Evolutionary conservation across 1,140 invertebrate species (phyloP).

Genomic region (Cydia fagiglandana): DNA sequence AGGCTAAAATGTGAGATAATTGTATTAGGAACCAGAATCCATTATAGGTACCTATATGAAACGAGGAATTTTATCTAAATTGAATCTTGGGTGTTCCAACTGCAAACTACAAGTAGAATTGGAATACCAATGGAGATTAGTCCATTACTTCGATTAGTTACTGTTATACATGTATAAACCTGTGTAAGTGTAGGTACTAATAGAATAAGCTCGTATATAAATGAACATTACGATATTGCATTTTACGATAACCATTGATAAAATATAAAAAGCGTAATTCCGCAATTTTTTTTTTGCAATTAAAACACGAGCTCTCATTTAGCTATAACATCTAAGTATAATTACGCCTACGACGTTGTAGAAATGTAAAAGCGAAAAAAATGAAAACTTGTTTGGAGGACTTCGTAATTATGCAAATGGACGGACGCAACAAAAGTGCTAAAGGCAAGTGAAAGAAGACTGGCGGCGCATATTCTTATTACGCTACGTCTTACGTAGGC

Average conservation of each 20-base stretch:
- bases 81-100: neutral
- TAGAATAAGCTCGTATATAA: no score
- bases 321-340: neutral
- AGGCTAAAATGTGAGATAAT: neutral
- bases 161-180: neutral
- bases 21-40: neutral
- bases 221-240: no score
- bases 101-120: neutral
- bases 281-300: no score
- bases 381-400: conserved; percentile 29
- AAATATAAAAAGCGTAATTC: no score
- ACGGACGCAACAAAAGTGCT: conserved; percentile 33
- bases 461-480: neutral
- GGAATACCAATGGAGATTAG: neutral
- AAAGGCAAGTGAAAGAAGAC: conserved; percentile 31
- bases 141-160: neutral
- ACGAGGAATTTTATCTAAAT: conserved; percentile 18
- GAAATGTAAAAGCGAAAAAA: conserved; percentile 14
- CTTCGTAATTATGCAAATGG: conserved; percentile 43
- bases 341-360: neutral
- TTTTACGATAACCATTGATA: no score
- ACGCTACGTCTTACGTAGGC: no score
- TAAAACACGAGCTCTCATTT: neutral
- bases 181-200: no score
- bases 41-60: neutral